Evolutionary conservation across 2,888 invertebrate species (phyloP).

Genomic region (Oxycera nigricornis): DNA sequence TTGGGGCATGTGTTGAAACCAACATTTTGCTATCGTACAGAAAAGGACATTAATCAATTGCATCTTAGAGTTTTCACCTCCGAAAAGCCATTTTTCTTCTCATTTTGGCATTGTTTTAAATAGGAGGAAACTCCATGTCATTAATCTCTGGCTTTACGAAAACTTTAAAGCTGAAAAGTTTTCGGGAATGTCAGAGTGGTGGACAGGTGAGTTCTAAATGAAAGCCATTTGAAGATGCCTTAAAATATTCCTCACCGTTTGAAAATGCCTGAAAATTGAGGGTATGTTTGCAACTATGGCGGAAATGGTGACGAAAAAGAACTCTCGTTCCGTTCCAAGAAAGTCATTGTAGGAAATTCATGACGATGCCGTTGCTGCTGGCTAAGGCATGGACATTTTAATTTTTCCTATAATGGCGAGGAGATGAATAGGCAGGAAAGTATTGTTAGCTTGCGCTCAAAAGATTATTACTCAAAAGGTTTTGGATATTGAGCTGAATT

Average conservation of each 20-base stretch:
- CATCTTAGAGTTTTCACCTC: constrained; percentile 36
- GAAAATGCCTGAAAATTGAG: not conserved
- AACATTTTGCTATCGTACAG: constrained; percentile 23
- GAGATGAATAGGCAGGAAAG: constrained; percentile 34
- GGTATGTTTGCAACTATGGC: not conserved
- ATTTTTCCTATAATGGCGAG: constrained; percentile 2
- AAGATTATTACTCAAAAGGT: constrained; percentile 31
- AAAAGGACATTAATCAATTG: constrained; percentile 40
- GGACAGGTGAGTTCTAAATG: constrained; percentile 37
- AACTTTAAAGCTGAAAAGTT: constrained; percentile 38
- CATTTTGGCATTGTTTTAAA: constrained; percentile 39
- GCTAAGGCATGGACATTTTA: not conserved
- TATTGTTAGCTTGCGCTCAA: constrained; percentile 17
- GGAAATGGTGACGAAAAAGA: constrained; percentile 23
- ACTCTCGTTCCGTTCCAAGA: constrained; percentile 1
- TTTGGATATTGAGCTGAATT: constrained; percentile 25
- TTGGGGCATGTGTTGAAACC: constrained; percentile 28
- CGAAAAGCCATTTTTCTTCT: constrained; percentile 39
- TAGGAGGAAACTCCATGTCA: constrained; percentile 36
- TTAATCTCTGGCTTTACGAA: constrained; percentile 38
- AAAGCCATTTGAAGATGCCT: constrained; percentile 25
- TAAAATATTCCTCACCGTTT: not conserved
- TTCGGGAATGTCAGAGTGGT: constrained; percentile 21
- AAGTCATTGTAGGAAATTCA: constrained; percentile 25
- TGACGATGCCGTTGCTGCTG: not conserved